Evolutionary conservation across 2,888 invertebrate genomes (phyloP).

Genomic region (Teleiodes luculella): DNA sequence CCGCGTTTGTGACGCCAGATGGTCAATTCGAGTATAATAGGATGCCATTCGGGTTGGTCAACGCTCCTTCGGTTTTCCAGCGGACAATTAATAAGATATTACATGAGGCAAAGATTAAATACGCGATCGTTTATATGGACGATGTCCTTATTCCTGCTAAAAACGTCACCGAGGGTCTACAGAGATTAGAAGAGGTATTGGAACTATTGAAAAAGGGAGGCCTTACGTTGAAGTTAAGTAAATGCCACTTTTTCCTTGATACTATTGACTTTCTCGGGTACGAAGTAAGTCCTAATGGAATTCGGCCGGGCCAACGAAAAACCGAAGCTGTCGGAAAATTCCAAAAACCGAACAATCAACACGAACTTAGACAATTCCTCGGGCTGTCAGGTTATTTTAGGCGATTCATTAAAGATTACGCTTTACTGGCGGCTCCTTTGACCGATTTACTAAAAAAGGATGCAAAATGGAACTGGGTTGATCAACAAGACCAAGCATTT

Average conservation of each 20-base stretch:
- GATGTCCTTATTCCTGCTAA: conserved; percentile 21
- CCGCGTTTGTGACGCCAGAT: conserved; percentile 45
- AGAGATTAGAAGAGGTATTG: conserved; percentile 21
- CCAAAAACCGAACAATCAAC: conserved; percentile 12
- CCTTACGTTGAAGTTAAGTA: conserved; percentile 28
- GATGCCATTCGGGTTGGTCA: not conserved
- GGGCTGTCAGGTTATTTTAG: conserved; percentile 19
- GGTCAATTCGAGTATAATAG: conserved; percentile 33
- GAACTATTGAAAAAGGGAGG: conserved; percentile 16
- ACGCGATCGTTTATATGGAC: conserved; percentile 2
- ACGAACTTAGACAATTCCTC: conserved; percentile 20
- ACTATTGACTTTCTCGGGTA: conserved; percentile 28
- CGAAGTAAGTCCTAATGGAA: conserved; percentile 23
- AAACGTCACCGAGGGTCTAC: conserved; percentile 17
- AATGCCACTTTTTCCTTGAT: conserved; percentile 29
- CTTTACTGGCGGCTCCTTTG: conserved; percentile 22
- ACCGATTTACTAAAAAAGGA: conserved; percentile 25
- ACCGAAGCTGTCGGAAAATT: conserved; percentile 14
- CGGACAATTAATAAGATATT: not conserved
- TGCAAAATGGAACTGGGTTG: conserved; percentile 20
- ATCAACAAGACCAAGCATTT: conserved; percentile 26
- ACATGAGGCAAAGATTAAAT: not conserved
- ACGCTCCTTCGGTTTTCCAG: not conserved
- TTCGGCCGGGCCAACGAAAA: conserved; percentile 24
- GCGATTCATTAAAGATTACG: conserved; percentile 16